Percentiles rank a stretch among this genome's conserved stretches.
Evolutionary conservation across 2,113 vertebrate species (phyloP).

Genomic region (Pagrus major): DNA sequence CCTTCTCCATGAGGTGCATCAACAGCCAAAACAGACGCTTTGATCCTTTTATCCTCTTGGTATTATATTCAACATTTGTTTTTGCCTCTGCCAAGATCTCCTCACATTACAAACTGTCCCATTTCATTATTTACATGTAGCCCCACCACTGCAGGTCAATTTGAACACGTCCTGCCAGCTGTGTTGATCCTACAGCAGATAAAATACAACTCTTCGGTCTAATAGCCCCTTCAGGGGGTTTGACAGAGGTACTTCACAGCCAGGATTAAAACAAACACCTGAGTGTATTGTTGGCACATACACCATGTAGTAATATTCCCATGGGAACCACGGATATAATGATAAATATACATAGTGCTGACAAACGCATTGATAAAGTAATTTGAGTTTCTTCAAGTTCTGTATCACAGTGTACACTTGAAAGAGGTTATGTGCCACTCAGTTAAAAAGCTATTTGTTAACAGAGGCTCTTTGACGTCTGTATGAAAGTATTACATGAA

Average conservation of each 20-base stretch:
- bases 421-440: background rate
- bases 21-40: slow-evolving; percentile 35
- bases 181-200: background rate
- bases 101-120: slow-evolving; percentile 58
- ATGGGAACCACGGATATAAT: slow-evolving; percentile 25
- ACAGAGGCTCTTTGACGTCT: slow-evolving; percentile 4
- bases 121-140: slow-evolving; percentile 58
- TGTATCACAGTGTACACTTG: slow-evolving; percentile 12
- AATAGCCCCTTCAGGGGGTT: background rate
- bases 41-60: slow-evolving; percentile 50
- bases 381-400: background rate
- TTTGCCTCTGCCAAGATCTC: slow-evolving; percentile 50
- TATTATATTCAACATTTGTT: slow-evolving; percentile 56
- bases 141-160: slow-evolving; percentile 4
- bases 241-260: background rate
- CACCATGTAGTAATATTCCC: slow-evolving; percentile 28
- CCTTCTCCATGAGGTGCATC: slow-evolving; percentile 12
- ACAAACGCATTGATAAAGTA: background rate
- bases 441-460: slow-evolving; percentile 1
- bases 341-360: slow-evolving; percentile 15
- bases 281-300: background rate
- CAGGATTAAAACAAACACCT: background rate
- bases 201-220: background rate
- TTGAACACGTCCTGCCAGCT: background rate
- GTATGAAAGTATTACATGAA: background rate